Conservation (phyloP, 2,797 vertebrate species). For the Coluber constrictor region DNA sequence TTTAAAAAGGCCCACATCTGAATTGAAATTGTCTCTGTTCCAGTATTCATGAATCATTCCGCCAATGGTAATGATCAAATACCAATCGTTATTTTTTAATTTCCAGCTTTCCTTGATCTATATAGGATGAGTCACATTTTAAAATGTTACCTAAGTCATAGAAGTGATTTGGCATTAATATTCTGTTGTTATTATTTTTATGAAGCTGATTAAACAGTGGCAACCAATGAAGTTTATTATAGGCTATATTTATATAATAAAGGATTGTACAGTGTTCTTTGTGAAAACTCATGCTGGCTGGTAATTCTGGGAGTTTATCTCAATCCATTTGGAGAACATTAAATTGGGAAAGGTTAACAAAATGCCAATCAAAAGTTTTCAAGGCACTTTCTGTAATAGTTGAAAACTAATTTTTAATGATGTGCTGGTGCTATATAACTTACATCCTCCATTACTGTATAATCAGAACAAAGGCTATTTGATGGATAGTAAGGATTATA, state of each 20-base stretch:
- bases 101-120: conserved; percentile 40
- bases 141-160: conserved; percentile 43
- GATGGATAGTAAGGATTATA: not conserved
- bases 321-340: not conserved
- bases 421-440: not conserved
- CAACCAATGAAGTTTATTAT: not conserved
- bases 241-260: not conserved
- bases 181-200: conserved; percentile 34
- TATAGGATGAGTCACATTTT: conserved; percentile 49
- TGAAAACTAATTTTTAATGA: not conserved
- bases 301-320: not conserved
- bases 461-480: not conserved
- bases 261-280: not conserved
- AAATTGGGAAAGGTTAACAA: not conserved
- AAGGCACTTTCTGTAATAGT: not conserved
- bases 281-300: not conserved
- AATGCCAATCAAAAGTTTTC: not conserved
- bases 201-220: conserved; percentile 4
- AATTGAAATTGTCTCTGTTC: conserved; percentile 35
- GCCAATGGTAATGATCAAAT: conserved; percentile 40
- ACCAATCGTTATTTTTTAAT: not conserved
- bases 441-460: not conserved
- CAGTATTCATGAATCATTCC: conserved; percentile 45
- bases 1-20: conserved; percentile 16
- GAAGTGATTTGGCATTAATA: conserved; percentile 35